Base-by-base conservation (phyloP, 2,113 vertebrate species). In the Seriola quinqueradiata region DNA sequence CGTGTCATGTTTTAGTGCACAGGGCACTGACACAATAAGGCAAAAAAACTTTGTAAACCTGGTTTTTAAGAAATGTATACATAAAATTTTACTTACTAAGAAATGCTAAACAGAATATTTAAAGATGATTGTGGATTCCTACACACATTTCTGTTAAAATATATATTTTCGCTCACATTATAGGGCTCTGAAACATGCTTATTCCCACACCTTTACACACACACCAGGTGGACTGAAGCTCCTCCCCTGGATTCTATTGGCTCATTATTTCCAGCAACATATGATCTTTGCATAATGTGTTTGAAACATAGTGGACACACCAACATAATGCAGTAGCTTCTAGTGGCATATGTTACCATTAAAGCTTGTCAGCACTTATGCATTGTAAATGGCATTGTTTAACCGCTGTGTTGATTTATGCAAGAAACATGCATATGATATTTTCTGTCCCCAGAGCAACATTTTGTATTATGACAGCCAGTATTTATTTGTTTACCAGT, bases 221-320 rank as follows among this genome's bases (percentile, higher is more conserved):
- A 21, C 7, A 7, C n/a, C 25, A 59, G 34, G 40, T 50, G 52
- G 5, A 21, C 10, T 38, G 52, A 38, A 59, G 16, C 3, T 13
- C 38, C 17, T 64, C 21, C 28, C 11, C 21, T 59, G 21, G 4
- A 7, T 66, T 50, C 40, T 42, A 48, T 28, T 0, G 42, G 16
- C 6, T 59, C 25, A 82, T 32, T 58, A 42, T 58, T 57, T 76
- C 14, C 55, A 66, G 12, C 14, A 42, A 8, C 5, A 12, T 48
- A 12, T 25, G 52, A 58, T 70, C 40, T 2, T 16, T 64, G 42
- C 7, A 2, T n/a, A 34, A n/a, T 48, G 54, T 21, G 36, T 50
- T 52, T 82, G 32, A 44, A n/a, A 70, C 13, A 36, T 74, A 38
- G 42, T 64, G 10, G 65, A 70, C 64, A 82, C 42, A 36, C 58